Evolutionary conservation across 2,797 vertebrate species (phyloP).

Genomic region (Tragopan temminckii): DNA sequence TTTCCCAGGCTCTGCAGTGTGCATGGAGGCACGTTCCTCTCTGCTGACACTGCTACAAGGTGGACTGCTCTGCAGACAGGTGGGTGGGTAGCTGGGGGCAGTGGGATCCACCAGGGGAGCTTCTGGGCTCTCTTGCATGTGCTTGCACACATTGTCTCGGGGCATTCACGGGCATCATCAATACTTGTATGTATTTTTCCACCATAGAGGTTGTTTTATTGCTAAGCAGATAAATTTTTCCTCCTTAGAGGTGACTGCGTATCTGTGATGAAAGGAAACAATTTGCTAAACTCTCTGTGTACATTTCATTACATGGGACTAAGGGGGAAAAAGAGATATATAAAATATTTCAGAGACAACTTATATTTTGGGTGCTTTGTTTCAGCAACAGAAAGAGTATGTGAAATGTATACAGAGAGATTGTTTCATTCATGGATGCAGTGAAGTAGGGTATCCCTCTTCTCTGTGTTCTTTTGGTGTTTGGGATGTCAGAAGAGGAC

Average conservation of each 20-base stretch:
- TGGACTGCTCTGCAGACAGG: neutral
- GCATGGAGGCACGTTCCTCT: neutral
- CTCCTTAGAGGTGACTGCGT: neutral
- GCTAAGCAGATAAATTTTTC: neutral
- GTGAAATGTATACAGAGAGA: neutral
- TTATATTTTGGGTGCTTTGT: neutral
- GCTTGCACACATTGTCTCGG: neutral
- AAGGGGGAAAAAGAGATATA: neutral
- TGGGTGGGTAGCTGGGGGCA: neutral
- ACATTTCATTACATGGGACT: neutral
- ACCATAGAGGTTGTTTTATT: neutral
- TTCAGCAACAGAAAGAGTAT: neutral
- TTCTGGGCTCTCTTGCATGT: neutral
- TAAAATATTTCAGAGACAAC: neutral
- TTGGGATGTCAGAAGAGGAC: neutral
- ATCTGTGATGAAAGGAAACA: neutral
- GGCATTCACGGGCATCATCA: neutral
- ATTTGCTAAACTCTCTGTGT: neutral
- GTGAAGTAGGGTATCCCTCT: neutral
- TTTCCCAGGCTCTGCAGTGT: slow-evolving; percentile 43
- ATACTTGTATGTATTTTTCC: neutral
- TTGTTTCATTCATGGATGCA: neutral
- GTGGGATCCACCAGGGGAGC: neutral
- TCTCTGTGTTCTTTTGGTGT: neutral
- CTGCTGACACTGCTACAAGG: neutral